Evolutionary conservation across 1,140 invertebrate genomes (phyloP), one percentile per base, ranked within the genome.

Genomic region (Sminthurides bifidus): DNA sequence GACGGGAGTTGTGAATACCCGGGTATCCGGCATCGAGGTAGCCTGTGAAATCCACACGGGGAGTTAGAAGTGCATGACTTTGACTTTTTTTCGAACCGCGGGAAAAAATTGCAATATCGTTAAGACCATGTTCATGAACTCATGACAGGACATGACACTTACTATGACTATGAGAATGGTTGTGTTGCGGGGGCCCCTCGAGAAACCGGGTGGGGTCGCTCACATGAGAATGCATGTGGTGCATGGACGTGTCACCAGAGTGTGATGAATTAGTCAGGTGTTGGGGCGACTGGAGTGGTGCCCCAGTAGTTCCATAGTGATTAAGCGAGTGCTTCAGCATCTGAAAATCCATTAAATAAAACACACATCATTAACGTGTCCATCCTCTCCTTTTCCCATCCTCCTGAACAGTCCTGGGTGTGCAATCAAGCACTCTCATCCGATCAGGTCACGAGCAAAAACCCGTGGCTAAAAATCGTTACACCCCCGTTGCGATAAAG

Each of bases 241-340:
- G 61, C 24, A 58, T 23, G 14, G 56, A 56, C 10, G 58, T 58
- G 44, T 61, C 63, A 8, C 52, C 63, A 5, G 63, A 64, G 26
- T 61, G 59, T 26, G 63, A 61, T 14, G 63, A 64, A 49, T 54
- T 61, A 15, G 62, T 60, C 23, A 64, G 52, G 29, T 55, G 62
- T 54, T 59, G 59, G 46, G 56, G 63, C 23, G 54, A 51, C n/a
- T 43, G 56, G 17, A 60, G 43, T 14, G 60, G 56, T 30, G 49
- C 59, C 46, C 56, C 56, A n/a, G 59, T 59, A 26, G 53, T 46
- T 33, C 63, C 63, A 52, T 64, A 64, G 55, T 64, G 63, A 21
- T 54, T 59, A 15, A 61, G 59, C 17, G 63, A 64, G 38, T 64
- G 63, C 53, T 64, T 64, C 40, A 64, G 41, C 63, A 64, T 64